Base-by-base conservation (phyloP, 2,797 vertebrate species). In the Hoplostethus atlanticus region DNA sequence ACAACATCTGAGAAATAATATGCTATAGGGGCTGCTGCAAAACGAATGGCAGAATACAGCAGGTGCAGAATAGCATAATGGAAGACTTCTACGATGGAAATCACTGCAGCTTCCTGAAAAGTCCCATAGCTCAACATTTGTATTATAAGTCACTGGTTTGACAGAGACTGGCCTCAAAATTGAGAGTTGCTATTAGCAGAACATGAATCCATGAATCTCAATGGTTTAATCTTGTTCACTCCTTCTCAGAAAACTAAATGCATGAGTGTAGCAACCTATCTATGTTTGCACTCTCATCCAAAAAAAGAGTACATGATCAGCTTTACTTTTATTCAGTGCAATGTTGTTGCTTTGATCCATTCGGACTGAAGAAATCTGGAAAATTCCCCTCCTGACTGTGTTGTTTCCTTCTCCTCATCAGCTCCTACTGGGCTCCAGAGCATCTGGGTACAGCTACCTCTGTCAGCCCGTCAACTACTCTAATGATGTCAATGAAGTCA, bases 381-480 rank as follows among this genome's bases (percentile, higher is more conserved):
- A 38, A 36, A 8, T 21, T n/a, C 10, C 28, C 9, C 15, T 30
- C 1, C 60, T 76, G 28, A 76, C 52, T 67, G 28, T 71, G 2
- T 50, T n/a, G 0, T 73, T 76, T 73, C 50, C 70, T 44, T 80
- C 40, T 38, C 57, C 28, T 57, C 77, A 70, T 80, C 83, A 99
- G 98, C 95, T 99, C 79, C 94, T 98, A 79, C 84, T 98, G 89
- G 97, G 92, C 65, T 97, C 97, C 25, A 95, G 94, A 94, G 95
- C 97, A 85, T 97, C 97, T 42, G 96, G 97, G 71, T 99, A 99
- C 92, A 99, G 96, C 92, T 99, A 98, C 90, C 94, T 99, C 92
- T 99, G 98, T 91, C 98, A 99, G 89, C 95, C 94, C 78, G 98
- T 99, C 87, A 97, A 94, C 93, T 99, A 99, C 92, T 98, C 98